phyloP scores from a whole-genome alignment of 2,113 vertebrate species.

The Chamaea fasciata region DNA sequence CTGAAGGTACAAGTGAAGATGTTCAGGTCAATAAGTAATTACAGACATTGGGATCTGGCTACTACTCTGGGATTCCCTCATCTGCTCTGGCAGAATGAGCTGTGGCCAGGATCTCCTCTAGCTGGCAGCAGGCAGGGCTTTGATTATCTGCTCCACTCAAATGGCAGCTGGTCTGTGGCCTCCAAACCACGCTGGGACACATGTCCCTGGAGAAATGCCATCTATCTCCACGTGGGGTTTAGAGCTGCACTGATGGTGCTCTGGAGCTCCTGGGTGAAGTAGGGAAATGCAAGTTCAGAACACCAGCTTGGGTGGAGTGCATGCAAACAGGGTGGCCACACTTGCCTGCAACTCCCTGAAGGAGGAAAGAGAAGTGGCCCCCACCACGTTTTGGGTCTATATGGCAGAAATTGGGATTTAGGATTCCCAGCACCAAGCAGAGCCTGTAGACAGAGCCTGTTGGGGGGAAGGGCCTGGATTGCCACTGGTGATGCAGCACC shows the following conservation, averaged over 20 bases:
- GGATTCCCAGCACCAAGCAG: background rate
- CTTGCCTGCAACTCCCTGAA: background rate
- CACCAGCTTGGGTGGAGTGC: background rate
- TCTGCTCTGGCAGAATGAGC: background rate
- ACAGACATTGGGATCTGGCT: background rate
- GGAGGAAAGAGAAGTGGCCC: background rate
- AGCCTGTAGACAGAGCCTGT: background rate
- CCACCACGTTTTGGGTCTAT: background rate
- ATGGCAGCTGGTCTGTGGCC: background rate
- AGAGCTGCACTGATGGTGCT: background rate
- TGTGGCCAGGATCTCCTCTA: background rate
- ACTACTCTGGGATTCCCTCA: background rate
- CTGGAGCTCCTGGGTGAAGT: background rate
- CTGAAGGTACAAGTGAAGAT: background rate
- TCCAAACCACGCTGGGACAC: background rate
- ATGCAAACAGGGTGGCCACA: accelerated
- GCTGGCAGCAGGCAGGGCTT: background rate
- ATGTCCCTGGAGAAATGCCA: background rate
- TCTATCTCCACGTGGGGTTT: background rate
- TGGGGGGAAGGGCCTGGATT: conserved; percentile 14
- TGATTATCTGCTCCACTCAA: background rate
- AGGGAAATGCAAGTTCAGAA: background rate
- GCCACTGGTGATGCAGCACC: conserved; percentile 58
- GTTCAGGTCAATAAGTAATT: conserved; percentile 48
- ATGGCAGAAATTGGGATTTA: background rate